phyloP scores from a whole-genome alignment of 2,797 vertebrate species.

The Myiothlypis coronata region DNA sequence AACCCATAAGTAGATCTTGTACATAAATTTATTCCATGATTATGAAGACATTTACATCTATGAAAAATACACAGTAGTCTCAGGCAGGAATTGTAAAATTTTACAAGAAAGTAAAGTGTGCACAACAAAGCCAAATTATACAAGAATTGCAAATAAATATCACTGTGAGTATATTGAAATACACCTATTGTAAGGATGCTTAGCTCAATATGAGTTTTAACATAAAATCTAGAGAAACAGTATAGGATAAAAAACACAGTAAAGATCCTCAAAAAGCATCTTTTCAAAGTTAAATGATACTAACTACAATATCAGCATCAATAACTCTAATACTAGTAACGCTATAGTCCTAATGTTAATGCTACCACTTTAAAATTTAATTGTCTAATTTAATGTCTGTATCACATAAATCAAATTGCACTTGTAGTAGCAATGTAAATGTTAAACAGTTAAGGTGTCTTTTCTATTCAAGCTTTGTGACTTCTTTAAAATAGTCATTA shows the following conservation, averaged over 20 bases:
- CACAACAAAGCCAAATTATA: not conserved
- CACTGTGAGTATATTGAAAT: not conserved
- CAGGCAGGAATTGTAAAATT: not conserved
- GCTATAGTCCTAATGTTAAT: not conserved
- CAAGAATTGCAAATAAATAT: not conserved
- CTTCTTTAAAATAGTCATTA: not conserved
- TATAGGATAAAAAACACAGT: not conserved
- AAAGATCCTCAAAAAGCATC: not conserved
- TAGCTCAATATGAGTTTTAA: not conserved
- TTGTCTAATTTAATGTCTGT: not conserved
- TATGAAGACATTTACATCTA: not conserved
- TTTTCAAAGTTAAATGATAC: not conserved
- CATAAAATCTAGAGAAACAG: not conserved
- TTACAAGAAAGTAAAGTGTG: not conserved
- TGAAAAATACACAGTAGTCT: not conserved
- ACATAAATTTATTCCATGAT: not conserved
- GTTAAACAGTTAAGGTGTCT: not conserved
- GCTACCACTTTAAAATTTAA: not conserved
- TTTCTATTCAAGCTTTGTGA: not conserved
- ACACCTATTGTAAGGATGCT: not conserved
- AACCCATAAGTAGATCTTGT: not conserved
- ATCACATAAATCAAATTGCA: not conserved
- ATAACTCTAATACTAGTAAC: not conserved
- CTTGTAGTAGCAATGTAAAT: not conserved
- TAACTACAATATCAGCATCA: not conserved